phyloP scores from a whole-genome alignment of 2,888 invertebrate species.

The Sinotaia quadrata region DNA sequence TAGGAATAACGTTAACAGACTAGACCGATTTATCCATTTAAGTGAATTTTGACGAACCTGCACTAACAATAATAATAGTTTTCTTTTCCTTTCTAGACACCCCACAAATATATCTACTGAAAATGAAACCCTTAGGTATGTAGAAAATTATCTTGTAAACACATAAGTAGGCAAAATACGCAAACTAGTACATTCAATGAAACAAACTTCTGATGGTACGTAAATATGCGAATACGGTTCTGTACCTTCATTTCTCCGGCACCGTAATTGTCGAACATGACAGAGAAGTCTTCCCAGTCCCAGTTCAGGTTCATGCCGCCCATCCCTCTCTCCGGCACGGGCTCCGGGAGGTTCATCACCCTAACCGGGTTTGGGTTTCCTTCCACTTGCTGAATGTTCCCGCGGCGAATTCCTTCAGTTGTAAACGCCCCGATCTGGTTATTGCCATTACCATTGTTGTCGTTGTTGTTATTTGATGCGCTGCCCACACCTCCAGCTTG shows the following conservation, averaged over 20 bases:
- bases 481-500: neutral
- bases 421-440: neutral
- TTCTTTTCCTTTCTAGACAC: no score
- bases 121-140: no score
- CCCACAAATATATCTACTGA: no score
- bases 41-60: no score
- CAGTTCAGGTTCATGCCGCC: constrained; percentile 47
- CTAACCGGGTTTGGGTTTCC: constrained; percentile 2
- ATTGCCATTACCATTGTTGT: neutral
- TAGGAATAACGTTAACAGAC: no score
- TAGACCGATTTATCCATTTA: no score
- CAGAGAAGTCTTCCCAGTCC: constrained; percentile 66
- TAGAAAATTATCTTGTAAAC: no score
- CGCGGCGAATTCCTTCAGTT: neutral
- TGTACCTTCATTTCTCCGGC: constrained; percentile 63
- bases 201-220: no score
- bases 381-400: constrained; percentile 9
- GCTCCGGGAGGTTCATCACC: constrained; percentile 9
- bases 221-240: neutral
- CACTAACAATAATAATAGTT: no score
- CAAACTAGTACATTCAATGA: no score
- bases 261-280: constrained; percentile 61
- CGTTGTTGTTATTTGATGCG: constrained; percentile 12
- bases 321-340: constrained; percentile 25
- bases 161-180: no score